Percentiles rank a stretch among this genome's conserved stretches.
These are phyloP conservation scores for Todiramphus chloris DNA, from an alignment of 2,113 vertebrate genomes.

Conservation along the genomic window DNA sequence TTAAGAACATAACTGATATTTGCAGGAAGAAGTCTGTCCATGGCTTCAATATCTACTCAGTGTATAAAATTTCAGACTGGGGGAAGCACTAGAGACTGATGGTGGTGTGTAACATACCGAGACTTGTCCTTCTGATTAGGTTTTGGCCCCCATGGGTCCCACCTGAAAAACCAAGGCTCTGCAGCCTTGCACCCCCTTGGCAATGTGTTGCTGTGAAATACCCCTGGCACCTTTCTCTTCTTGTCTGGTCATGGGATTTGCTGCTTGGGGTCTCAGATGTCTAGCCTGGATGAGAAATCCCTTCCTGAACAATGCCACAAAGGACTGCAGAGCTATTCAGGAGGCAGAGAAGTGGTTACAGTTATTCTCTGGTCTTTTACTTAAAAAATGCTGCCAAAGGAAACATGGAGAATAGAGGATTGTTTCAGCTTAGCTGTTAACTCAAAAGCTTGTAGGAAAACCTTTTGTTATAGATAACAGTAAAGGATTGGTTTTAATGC, in stretches of 20 bases:
- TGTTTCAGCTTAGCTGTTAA: not conserved
- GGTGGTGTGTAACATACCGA: fast-evolving
- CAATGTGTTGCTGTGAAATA: fast-evolving
- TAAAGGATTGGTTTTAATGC: not conserved
- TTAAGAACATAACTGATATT: not conserved
- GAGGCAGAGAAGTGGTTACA: not conserved
- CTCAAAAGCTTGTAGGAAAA: not conserved
- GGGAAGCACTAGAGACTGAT: fast-evolving
- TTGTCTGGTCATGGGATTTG: not conserved
- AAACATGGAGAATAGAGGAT: not conserved
- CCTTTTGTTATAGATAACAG: not conserved
- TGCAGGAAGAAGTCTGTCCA: not conserved
- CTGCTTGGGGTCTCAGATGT: not conserved
- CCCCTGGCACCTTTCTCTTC: not conserved
- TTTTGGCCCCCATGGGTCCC: not conserved
- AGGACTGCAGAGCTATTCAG: not conserved
- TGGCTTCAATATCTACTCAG: fast-evolving
- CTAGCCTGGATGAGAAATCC: not conserved
- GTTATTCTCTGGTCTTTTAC: not conserved
- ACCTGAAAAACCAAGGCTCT: not conserved
- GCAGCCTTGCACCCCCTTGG: fast-evolving
- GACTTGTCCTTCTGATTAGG: not conserved
- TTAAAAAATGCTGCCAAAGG: not conserved
- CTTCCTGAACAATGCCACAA: not conserved
- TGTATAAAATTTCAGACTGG: not conserved